A percentile compares a stretch with the other conserved stretches of the same genome.
phyloP scores from a whole-genome alignment of 2,113 vertebrate species.

The Scomber colias region DNA sequence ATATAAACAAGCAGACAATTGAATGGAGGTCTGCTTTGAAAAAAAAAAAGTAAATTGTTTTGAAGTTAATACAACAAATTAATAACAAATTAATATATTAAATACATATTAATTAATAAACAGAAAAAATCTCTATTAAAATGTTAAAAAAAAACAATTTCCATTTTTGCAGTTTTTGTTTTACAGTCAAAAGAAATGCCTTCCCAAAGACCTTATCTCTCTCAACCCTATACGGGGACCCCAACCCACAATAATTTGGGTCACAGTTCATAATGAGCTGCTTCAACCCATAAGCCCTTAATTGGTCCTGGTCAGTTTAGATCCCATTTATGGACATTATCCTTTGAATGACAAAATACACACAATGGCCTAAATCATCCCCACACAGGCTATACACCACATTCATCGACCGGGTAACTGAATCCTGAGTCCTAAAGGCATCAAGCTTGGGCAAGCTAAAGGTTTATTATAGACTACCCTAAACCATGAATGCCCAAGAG shows the following conservation, averaged over 20 bases:
- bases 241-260: slow-evolving; percentile 42
- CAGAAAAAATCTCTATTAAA: not conserved
- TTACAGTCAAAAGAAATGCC: not conserved
- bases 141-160: not conserved
- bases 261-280: slow-evolving; percentile 60
- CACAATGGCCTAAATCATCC: slow-evolving; percentile 68
- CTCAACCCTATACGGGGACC: slow-evolving; percentile 16
- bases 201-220: slow-evolving; percentile 9
- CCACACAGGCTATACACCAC: slow-evolving; percentile 46
- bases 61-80: too few relatives aligned
- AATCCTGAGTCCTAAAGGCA: slow-evolving; percentile 55
- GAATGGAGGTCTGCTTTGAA: too few relatives aligned
- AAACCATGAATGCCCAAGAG: slow-evolving; percentile 66
- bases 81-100: too few relatives aligned
- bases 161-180: not conserved
- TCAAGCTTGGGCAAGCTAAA: slow-evolving; percentile 23
- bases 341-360: slow-evolving; percentile 71
- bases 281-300: slow-evolving; percentile 69
- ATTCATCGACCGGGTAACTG: slow-evolving; percentile 70
- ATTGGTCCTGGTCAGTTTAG: slow-evolving; percentile 75
- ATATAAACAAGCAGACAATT: not conserved
- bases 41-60: too few relatives aligned
- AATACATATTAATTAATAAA: too few relatives aligned
- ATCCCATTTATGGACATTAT: slow-evolving; percentile 75
- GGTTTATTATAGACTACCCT: slow-evolving; percentile 64